Evolutionary conservation across 2,797 vertebrate species (phyloP).

Genomic region (Danio kyathit): DNA sequence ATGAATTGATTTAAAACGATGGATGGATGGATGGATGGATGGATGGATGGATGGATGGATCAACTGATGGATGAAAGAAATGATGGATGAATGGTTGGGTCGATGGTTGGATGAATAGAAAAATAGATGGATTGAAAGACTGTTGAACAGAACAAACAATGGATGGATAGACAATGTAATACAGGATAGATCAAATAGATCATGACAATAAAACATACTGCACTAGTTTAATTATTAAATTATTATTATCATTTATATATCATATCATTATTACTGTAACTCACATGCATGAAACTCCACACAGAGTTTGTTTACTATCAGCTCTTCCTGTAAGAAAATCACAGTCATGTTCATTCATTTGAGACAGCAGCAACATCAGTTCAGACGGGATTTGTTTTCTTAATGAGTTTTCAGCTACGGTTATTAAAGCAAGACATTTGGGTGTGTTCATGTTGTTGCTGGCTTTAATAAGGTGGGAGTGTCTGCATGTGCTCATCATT

Average conservation of each 20-base stretch:
- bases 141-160: background rate
- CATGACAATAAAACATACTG: background rate
- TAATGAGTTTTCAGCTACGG: background rate
- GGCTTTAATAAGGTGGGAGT: background rate
- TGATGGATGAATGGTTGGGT: background rate
- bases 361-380: background rate
- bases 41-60: too few relatives aligned
- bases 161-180: background rate
- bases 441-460: background rate
- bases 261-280: background rate
- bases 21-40: too few relatives aligned
- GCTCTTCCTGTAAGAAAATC: background rate
- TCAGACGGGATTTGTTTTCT: background rate
- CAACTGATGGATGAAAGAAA: background rate
- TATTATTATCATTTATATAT: background rate
- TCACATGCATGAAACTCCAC: background rate
- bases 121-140: background rate
- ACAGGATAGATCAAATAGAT: background rate
- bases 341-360: background rate
- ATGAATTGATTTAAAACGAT: too few relatives aligned
- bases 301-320: background rate
- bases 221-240: background rate
- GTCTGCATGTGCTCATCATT: background rate
- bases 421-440: background rate
- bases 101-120: background rate